These are phyloP conservation scores for Himalopsyche tibetana DNA, from an alignment of 2,888 invertebrate species.

Conservation along the genomic window DNA sequence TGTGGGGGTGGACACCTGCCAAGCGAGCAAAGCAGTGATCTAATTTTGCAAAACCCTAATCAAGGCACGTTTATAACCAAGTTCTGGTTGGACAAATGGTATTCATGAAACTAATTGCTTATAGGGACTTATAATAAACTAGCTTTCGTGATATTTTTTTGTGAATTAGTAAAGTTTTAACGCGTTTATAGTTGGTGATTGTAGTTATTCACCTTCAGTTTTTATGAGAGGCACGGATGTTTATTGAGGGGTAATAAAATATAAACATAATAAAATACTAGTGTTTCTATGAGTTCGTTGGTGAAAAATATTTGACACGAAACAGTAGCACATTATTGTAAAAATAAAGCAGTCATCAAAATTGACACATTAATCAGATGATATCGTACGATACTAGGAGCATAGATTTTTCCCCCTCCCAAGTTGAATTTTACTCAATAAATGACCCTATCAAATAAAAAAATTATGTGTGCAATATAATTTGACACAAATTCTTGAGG, in stretches of 20 bases:
- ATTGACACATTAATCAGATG: no score
- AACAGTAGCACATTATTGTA: background rate
- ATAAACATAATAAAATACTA: slow-evolving; percentile 25
- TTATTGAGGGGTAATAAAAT: slow-evolving; percentile 1
- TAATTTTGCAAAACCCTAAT: slow-evolving; percentile 50
- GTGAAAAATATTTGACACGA: background rate
- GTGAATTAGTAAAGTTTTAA: slow-evolving; percentile 4
- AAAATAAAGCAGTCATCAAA: background rate
- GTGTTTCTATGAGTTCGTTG: background rate
- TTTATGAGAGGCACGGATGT: background rate
- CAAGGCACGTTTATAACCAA: slow-evolving; percentile 41
- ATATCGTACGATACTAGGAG: no score
- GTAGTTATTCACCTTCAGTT: background rate
- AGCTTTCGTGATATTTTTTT: background rate
- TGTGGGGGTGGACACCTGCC: slow-evolving; percentile 51
- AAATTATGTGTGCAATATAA: no score
- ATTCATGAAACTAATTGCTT: slow-evolving; percentile 26
- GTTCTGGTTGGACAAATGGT: slow-evolving; percentile 22
- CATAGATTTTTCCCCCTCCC: no score
- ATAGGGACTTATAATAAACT: slow-evolving; percentile 1
- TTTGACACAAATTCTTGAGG: no score
- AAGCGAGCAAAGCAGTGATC: background rate
- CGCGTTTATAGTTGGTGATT: background rate
- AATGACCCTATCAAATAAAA: no score
- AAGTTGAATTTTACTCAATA: no score